Evolutionary conservation across 2,888 invertebrate genomes (phyloP), one percentile per base, ranked within the genome.

Genomic region (Drosophila diplacantha): DNA sequence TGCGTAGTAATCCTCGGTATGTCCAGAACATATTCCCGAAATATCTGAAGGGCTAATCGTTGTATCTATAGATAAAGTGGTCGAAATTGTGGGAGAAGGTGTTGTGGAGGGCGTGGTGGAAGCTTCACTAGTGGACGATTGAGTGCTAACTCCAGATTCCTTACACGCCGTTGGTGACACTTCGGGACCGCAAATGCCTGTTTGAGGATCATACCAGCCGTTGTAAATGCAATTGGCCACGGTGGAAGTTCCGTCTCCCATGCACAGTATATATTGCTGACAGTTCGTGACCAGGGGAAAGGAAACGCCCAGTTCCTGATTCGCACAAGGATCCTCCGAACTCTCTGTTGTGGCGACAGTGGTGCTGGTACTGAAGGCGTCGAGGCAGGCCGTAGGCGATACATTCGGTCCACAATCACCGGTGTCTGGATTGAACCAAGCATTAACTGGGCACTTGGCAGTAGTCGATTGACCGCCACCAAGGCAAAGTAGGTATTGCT

Each of bases 321-420:
- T 43, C 5, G 31, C 57, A 57, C 84, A 84, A 3, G 61, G 62
- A 24, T 74, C 53, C 0, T 43, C 29, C 1, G 70, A 46, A 5
- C 43, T 65, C 7, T 29, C 18, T 0, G 74, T 61, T 4, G 63
- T 43, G 6, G n/a, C 29, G 1, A 31, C 26, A 3, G 57, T 62
- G 4, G 68, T 73, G 35, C 58, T 72, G 1, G 68, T 69, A 7
- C 35, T 56, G 5, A 51, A 16, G 0, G 58, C 31, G 11, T 61
- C 65, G 0, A 20, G 64, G 11, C 83, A 83, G 6, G 84, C 80
- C 2, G 69, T 74, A 1, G 71, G 55, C 5, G 78, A 60, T 2
- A 83, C 73, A 31, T 74, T 61, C 0, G 73, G 71, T 1, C 83
- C 84, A 59, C 83, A 84, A 6, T 65, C 57, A 4, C 80, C 76